phyloP scores from a whole-genome alignment of 2,888 invertebrate genomes.

The Agrypnus murinus region DNA sequence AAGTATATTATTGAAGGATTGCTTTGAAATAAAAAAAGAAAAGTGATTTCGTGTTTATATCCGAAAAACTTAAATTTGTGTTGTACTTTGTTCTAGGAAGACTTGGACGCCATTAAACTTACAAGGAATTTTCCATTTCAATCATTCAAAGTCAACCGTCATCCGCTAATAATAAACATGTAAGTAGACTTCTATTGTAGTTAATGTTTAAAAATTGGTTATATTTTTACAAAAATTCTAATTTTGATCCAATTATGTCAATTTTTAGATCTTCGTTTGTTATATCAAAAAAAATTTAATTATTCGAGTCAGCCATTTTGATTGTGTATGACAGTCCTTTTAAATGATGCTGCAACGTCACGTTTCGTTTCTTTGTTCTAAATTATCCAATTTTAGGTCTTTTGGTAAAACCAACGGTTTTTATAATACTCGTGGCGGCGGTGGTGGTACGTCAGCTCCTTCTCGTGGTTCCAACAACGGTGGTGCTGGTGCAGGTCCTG shows the following conservation, averaged over 20 bases:
- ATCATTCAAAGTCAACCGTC: constrained; percentile 2
- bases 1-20: neutral
- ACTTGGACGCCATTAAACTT: constrained; percentile 44
- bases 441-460: constrained; percentile 46
- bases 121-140: constrained; percentile 13
- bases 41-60: no score
- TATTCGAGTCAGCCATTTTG: constrained; percentile 29
- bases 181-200: constrained; percentile 16
- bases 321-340: neutral
- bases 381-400: constrained; percentile 36
- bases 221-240: neutral
- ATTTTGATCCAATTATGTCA: neutral
- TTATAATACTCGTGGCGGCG: constrained; percentile 40
- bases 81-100: constrained; percentile 34
- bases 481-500: constrained; percentile 52
- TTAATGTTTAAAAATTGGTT: neutral
- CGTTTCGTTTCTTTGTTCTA: neutral
- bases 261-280: neutral
- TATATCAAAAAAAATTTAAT: no score
- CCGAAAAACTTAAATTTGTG: neutral
- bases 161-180: constrained; percentile 40
- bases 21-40: neutral
- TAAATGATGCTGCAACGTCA: neutral
- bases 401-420: constrained; percentile 43
- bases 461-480: constrained; percentile 57